These are phyloP conservation scores for Zeugodacus cucurbitae DNA, from an alignment of 1,140 invertebrate species.

Conservation along the genomic window DNA sequence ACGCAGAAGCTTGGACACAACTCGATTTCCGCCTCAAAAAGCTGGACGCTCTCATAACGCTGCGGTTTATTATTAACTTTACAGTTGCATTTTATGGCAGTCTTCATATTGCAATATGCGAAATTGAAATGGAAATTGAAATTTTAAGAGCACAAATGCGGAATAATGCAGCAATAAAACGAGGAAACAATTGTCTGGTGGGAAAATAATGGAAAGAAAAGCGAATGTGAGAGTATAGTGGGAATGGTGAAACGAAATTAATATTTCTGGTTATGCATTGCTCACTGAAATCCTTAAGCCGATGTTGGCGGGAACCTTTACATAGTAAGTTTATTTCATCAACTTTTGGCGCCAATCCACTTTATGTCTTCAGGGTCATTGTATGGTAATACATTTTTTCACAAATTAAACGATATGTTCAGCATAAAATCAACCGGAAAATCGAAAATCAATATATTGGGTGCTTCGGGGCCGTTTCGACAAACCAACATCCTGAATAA, in stretches of 20 bases:
- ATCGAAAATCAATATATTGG: no score
- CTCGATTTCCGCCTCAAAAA: neutral
- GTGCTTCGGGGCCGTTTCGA: no score
- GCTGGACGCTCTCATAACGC: neutral
- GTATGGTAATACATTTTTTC: no score
- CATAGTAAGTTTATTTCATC: no score
- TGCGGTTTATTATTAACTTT: neutral
- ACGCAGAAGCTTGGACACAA: neutral
- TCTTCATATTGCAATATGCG: neutral
- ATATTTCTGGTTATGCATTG: neutral
- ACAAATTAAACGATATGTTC: no score
- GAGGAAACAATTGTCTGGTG: neutral
- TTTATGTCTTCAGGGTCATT: no score
- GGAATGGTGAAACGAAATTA: neutral
- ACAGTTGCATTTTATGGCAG: neutral
- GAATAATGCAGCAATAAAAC: neutral
- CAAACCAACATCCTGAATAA: no score
- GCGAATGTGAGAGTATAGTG: neutral
- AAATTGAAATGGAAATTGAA: constrained; percentile 7
- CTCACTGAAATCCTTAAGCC: no score
- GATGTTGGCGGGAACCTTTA: no score
- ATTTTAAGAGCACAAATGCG: neutral
- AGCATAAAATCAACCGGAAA: no score
- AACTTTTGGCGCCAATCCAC: no score
- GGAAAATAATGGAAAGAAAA: neutral